A percentile compares a stretch with the other conserved stretches of the same genome.
Conservation (phyloP, 2,797 vertebrate genomes). For the Esox lucius region DNA sequence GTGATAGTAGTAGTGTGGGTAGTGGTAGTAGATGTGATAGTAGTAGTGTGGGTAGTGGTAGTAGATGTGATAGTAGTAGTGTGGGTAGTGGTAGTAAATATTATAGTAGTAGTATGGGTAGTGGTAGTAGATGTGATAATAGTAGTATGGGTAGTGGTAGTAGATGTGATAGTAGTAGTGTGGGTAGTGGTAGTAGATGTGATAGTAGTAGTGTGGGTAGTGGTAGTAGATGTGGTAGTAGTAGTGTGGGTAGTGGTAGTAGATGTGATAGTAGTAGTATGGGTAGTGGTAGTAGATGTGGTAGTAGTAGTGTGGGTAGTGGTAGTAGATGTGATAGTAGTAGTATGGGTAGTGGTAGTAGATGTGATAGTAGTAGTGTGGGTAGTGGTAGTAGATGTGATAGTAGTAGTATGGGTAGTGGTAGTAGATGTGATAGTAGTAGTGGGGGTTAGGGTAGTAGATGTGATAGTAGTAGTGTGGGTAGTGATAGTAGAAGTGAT, state of each 20-base stretch:
- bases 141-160: conserved; percentile 1
- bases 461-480: background rate
- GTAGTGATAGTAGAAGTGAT: too few species aligned
- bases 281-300: background rate
- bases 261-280: background rate
- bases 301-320: background rate
- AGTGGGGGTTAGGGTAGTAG: background rate
- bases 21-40: conserved; percentile 6
- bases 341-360: background rate
- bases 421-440: background rate
- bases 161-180: conserved; percentile 17
- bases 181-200: conserved; percentile 20
- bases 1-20: conserved; percentile 9
- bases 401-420: background rate
- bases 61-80: background rate
- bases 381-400: background rate
- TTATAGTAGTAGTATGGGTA: background rate
- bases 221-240: too few species aligned
- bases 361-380: background rate
- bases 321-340: background rate
- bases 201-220: too few species aligned
- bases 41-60: conserved; percentile 8
- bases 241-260: too few species aligned
- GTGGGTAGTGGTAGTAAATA: background rate
- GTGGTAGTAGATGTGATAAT: background rate